A percentile compares a stretch with the other conserved stretches of the same genome.
Conservation (phyloP, 1,140 invertebrate genomes). For the Calliphora vicina region DNA sequence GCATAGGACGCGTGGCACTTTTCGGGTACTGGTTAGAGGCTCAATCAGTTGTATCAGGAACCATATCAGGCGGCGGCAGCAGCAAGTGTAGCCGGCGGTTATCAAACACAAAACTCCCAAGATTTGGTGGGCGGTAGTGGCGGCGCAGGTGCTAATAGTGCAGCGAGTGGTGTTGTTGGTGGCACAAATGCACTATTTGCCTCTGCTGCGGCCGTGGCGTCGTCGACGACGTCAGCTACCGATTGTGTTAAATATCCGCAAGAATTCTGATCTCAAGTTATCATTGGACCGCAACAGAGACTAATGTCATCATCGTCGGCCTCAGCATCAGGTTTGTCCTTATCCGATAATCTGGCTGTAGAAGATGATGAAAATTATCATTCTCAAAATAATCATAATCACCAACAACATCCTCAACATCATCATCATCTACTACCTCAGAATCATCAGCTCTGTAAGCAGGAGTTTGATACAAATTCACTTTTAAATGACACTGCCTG, state of each 20-base stretch:
- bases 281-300: constrained; percentile 44
- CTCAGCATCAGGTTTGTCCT: constrained; percentile 12
- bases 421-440: constrained; percentile 3
- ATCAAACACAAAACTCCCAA: constrained; percentile 60
- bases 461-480: constrained; percentile 22
- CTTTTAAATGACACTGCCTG: constrained; percentile 6
- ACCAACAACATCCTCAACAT: constrained; percentile 18
- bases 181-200: constrained; percentile 51
- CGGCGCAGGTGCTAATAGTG: constrained; percentile 23
- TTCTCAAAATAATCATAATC: constrained; percentile 39
- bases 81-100: constrained; percentile 59
- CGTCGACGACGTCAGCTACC: constrained; percentile 50
- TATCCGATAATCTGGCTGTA: constrained; percentile 9
- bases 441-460: neutral
- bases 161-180: constrained; percentile 34
- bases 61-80: constrained; percentile 65
- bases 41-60: constrained; percentile 65
- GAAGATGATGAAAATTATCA: constrained; percentile 15
- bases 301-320: constrained; percentile 36
- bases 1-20: constrained; percentile 85
- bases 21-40: constrained; percentile 73
- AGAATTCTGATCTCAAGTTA: constrained; percentile 64
- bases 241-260: constrained; percentile 63
- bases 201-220: constrained; percentile 45
- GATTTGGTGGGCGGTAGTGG: constrained; percentile 44